Percentiles rank a stretch among this genome's conserved stretches.
Conservation (phyloP, 2,888 invertebrate genomes). For the Drosophila prolongata region DNA sequence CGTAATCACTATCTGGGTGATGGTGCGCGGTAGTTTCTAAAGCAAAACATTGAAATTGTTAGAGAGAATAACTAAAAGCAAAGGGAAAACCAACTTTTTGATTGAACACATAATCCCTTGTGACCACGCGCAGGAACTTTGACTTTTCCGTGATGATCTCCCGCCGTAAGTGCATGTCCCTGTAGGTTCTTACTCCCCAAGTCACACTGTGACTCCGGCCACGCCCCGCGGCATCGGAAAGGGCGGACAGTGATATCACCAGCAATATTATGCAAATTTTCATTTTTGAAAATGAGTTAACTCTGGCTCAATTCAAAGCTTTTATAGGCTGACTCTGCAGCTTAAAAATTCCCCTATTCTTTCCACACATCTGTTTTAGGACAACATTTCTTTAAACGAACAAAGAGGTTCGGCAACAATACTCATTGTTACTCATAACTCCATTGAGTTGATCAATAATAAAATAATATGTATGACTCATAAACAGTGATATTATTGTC, state of each 20-base stretch:
- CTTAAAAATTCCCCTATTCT: constrained; percentile 4
- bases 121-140: constrained; percentile 55
- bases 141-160: constrained; percentile 62
- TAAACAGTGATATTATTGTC: too few relatives aligned
- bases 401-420: not conserved
- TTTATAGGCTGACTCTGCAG: constrained; percentile 12
- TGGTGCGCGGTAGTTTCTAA: constrained; percentile 45
- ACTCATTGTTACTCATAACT: not conserved
- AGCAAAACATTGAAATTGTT: not conserved
- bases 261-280: constrained; percentile 45
- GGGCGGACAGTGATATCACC: constrained; percentile 19
- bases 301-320: not conserved
- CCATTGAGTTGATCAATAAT: not conserved
- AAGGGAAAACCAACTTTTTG: constrained; percentile 46
- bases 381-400: not conserved
- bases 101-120: constrained; percentile 54
- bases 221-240: constrained; percentile 15
- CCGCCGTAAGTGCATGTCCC: constrained; percentile 59
- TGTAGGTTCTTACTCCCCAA: constrained; percentile 61
- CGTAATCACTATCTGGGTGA: constrained; percentile 82
- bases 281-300: constrained; percentile 43
- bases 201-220: constrained; percentile 62
- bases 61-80: accelerated
- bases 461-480: not conserved
- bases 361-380: constrained; percentile 4